Base-by-base conservation (phyloP, 2,888 invertebrate genomes). In the Microctonus brassicae region DNA sequence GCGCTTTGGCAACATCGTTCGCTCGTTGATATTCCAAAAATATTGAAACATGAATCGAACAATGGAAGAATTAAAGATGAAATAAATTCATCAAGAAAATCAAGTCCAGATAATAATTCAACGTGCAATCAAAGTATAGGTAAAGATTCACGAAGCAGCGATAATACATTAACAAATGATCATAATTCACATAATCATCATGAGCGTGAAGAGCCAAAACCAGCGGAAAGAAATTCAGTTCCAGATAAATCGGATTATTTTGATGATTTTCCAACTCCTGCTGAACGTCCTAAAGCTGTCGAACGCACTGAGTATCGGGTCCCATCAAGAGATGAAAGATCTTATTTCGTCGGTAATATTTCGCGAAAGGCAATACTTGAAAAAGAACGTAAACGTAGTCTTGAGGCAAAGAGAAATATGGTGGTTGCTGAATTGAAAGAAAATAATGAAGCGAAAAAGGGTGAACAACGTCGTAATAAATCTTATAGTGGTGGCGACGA, bases 1-100 rank as follows among this genome's bases (percentile, higher is more conserved):
- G 92, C 95, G 0, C 89, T 95, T 67, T 95, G 95, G 95, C 93
- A 93, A 82, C 95, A 95, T 84, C 90, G 95, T 39, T 95, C 95
- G 78, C 90, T 95, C 73, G 94, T 95, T 0, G 94, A 94, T 79
- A 92, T 94, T 87, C 91, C 76, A 87, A 91, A 86, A 88, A 90
- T 84, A 91, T 89, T 85, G 70, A 88, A 86, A 24, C 86, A 84
- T 66, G 91, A 91, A 63, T 88, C 88, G 78, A 89, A 89, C 24
- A 85, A 88, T 70, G 89, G 89, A 72, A 80, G 78, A 42, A 73
- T 71, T 26, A 67, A 77, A 34, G 73, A 79, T 61, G 70, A 81
- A 83, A 80, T 83, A 0, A 79, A 79, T 1, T 73, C 58, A 11
- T 78, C 75, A 0, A 63, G 86, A 90, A 80, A 89, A 89, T 79